Evolutionary conservation across 2,113 vertebrate genomes (phyloP), one percentile per base, ranked within the genome.

Genomic region (Kobus ellipsiprymnus): DNA sequence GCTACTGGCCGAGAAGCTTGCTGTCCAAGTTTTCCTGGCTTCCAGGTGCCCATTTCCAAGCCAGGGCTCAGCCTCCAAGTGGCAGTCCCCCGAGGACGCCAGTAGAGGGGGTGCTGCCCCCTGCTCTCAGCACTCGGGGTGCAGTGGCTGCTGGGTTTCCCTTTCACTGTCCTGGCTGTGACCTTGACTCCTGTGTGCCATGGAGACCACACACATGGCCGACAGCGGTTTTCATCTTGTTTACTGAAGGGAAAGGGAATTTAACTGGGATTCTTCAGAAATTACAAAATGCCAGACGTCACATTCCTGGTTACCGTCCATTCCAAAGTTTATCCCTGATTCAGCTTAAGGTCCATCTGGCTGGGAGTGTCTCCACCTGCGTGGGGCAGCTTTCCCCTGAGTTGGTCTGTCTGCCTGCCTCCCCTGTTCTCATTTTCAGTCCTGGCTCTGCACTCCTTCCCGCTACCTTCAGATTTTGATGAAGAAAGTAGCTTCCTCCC

Each of bases 241-340:
- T 98, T 97, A 88, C 83, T n/a, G 67, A 97, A 96, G 55, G 88
- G 82, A 64, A 93, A 94, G 71, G 67, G 80, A 83, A 92, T 96
- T 89, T 92, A 88, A 95, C 77, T 93, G 96, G 93, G 94, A 97
- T 93, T 93, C 67, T 91, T 29, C n/a, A 94, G 89, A 95, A 91
- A 78, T 86, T 82, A 83, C 82, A 82, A 94, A 94, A 94, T 84
- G 90, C 95, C 87, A 87, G 87, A 50, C 87, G 48, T 92, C 30
- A 82, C 48, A 64, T 95, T 96, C 74, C 85, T 67, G 81, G 84
- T 90, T 84, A 87, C 57, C 55, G 67, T 57, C 81, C 27, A 12
- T 88, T 90, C 48, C 92, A 60, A 62, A 83, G 40, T 64, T n/a
- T 59, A 82, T 88, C 44, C 96, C 21, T 3, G 17, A 82, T 25